These are phyloP conservation scores for Microtus richardsoni DNA, from an alignment of 2,113 vertebrate species.

Conservation along the genomic window DNA sequence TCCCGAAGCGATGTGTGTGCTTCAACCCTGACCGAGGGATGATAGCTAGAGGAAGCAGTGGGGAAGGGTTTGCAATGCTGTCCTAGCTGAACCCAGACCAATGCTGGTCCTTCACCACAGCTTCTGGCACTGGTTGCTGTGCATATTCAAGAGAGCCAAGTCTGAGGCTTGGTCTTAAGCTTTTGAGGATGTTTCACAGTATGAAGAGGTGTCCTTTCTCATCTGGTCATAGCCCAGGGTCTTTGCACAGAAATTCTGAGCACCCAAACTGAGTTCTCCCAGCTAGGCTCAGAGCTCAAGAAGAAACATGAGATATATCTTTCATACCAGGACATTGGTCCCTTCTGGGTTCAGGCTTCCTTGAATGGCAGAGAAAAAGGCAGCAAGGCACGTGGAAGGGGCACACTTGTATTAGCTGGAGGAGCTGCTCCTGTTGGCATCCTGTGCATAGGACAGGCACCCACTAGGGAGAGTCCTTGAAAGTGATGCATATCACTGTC, in stretches of 20 bases:
- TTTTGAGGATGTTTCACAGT: not conserved
- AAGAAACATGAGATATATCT: not conserved
- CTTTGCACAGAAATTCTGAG: not conserved
- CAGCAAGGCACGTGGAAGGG: accelerated
- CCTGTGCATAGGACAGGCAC: accelerated
- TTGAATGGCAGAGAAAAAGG: not conserved
- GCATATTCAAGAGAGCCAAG: not conserved
- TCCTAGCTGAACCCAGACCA: not conserved
- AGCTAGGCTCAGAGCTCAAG: not conserved
- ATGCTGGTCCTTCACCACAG: not conserved
- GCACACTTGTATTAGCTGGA: too few species aligned
- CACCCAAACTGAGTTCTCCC: not conserved
- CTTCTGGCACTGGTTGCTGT: not conserved
- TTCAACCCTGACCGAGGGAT: not conserved
- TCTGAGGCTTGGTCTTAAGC: accelerated
- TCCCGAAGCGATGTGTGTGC: not conserved
- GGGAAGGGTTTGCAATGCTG: not conserved
- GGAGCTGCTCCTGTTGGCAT: too few species aligned
- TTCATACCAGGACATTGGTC: accelerated
- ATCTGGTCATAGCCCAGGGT: not conserved
- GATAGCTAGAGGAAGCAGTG: not conserved
- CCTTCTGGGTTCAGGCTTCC: too few species aligned
- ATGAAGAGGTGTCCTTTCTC: not conserved
- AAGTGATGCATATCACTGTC: accelerated
- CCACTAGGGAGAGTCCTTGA: not conserved